phyloP scores from a whole-genome alignment of 2,113 vertebrate species.

The Syrmaticus mikado region DNA sequence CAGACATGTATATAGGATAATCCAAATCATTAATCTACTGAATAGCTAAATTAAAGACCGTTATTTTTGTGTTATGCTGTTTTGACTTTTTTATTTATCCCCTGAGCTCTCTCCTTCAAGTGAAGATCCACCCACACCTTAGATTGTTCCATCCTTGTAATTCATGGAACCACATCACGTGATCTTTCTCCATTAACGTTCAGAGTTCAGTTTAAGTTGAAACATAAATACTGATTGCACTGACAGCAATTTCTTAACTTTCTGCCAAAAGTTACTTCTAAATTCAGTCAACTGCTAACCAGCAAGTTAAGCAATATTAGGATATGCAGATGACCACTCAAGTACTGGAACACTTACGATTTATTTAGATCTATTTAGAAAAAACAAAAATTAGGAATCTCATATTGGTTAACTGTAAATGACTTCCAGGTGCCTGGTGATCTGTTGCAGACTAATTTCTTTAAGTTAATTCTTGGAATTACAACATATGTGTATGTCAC shows the following conservation, averaged over 20 bases:
- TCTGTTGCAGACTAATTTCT: background rate
- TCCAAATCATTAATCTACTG: too few relatives aligned
- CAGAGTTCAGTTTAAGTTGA: background rate
- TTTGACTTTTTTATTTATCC: background rate
- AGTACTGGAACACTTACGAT: background rate
- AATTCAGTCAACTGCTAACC: background rate
- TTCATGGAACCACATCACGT: rapidly evolving
- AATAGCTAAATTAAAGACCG: background rate
- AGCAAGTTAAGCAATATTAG: background rate
- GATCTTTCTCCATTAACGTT: background rate
- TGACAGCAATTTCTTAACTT: background rate
- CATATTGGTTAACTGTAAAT: background rate
- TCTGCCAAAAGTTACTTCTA: background rate
- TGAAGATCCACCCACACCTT: background rate
- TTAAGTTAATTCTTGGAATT: background rate
- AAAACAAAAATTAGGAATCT: background rate
- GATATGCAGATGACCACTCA: background rate
- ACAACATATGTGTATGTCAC: background rate
- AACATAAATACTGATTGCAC: background rate
- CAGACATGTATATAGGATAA: rapidly evolving
- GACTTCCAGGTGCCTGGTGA: background rate
- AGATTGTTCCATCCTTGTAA: background rate
- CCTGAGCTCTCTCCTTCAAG: background rate
- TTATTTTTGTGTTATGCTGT: background rate
- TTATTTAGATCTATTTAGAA: background rate